Conservation (phyloP, 2,888 invertebrate genomes). For the Chirona hameri region DNA sequence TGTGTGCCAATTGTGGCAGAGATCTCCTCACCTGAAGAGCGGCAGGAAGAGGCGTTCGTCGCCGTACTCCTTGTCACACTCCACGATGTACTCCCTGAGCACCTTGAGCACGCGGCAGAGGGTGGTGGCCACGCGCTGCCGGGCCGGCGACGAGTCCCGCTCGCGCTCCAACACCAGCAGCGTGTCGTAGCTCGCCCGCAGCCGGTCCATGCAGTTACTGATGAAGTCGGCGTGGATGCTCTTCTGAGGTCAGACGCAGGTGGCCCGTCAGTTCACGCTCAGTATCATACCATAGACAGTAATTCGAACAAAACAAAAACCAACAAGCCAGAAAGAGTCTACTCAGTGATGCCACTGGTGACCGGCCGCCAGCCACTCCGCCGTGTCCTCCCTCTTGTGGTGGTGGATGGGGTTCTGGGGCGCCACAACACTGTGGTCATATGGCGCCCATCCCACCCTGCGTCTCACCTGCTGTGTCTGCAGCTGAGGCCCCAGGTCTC, state of each 20-base stretch:
- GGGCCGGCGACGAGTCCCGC: conserved; percentile 50
- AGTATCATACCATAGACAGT: too few species aligned
- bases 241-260: neutral
- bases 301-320: too few species aligned
- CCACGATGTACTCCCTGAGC: conserved; percentile 82
- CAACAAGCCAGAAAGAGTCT: too few species aligned
- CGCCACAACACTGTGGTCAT: too few species aligned
- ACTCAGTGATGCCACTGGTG: too few species aligned
- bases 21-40: conserved; percentile 60
- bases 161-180: conserved; percentile 61
- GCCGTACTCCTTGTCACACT: conserved; percentile 49
- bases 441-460: too few species aligned
- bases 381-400: too few species aligned
- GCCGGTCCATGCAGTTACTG: conserved; percentile 38
- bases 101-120: conserved; percentile 93
- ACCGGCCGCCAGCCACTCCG: too few species aligned
- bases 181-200: conserved; percentile 77
- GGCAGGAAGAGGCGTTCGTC: conserved; percentile 87
- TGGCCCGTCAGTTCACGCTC: too few species aligned
- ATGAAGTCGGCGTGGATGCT: conserved; percentile 40
- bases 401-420: too few species aligned
- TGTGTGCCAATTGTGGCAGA: too few species aligned
- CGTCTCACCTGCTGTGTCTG: conserved; percentile 58
- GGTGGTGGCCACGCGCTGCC: conserved; percentile 65
- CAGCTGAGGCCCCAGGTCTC: conserved; percentile 76